Percentiles rank a stretch among this genome's conserved stretches.
Conservation (phyloP, 2,113 vertebrate species). For the Riparia riparia region DNA sequence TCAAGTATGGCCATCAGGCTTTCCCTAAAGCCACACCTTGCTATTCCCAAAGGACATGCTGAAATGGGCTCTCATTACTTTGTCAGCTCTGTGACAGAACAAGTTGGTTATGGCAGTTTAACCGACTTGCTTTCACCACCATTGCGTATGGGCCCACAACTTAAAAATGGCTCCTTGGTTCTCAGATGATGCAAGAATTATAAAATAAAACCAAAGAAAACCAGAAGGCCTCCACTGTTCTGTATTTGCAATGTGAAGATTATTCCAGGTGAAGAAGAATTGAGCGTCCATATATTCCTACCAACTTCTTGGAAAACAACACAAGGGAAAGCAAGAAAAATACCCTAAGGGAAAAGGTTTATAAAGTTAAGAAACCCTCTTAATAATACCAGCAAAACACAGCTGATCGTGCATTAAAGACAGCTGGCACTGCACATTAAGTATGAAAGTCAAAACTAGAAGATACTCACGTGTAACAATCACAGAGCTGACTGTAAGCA, state of each 20-base stretch:
- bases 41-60: neutral
- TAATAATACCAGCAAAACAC: neutral
- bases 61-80: neutral
- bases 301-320: neutral
- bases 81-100: neutral
- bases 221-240: neutral
- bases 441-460: neutral
- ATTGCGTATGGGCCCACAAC: neutral
- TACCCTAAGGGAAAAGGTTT: neutral
- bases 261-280: neutral
- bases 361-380: neutral
- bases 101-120: neutral
- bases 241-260: neutral
- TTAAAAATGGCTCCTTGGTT: neutral
- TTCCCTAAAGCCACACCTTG: neutral
- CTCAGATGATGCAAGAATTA: neutral
- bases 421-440: neutral
- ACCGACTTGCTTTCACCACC: neutral
- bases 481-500: slow-evolving; percentile 82
- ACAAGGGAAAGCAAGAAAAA: neutral
- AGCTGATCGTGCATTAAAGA: neutral
- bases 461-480: slow-evolving; percentile 89
- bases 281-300: neutral
- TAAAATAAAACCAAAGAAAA: neutral
- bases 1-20: neutral